Conservation (phyloP, 2,888 invertebrate genomes). For the Mellilla xanthometata region DNA sequence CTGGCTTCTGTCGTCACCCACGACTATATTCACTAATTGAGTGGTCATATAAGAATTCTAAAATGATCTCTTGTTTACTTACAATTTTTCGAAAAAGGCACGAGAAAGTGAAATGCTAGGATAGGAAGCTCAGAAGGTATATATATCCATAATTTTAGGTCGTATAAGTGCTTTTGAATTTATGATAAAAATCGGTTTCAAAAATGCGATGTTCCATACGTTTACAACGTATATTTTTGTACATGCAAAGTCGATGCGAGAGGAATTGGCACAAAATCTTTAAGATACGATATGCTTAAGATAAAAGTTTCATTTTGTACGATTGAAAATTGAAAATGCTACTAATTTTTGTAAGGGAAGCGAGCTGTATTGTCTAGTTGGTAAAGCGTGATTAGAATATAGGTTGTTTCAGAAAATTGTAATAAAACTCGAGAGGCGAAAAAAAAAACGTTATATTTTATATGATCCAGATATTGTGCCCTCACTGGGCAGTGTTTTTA, state of each 20-base stretch:
- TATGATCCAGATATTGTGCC: conserved; percentile 66
- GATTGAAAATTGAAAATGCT: conserved; percentile 59
- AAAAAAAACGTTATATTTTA: conserved; percentile 77
- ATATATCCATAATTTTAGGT: conserved; percentile 74
- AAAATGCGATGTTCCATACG: conserved; percentile 61
- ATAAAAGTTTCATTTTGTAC: conserved; percentile 72
- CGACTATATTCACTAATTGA: conserved; percentile 58
- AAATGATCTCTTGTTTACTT: conserved; percentile 75
- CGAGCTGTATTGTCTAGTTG: conserved; percentile 80
- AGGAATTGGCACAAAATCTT: conserved; percentile 74
- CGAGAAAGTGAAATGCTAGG: conserved; percentile 38
- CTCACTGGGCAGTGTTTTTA: conserved; percentile 62
- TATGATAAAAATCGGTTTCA: conserved; percentile 62
- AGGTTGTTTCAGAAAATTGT: conserved; percentile 82
- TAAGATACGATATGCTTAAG: conserved; percentile 57
- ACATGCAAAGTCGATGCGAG: conserved; percentile 70
- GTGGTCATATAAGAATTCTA: conserved; percentile 64
- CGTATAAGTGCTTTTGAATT: conserved; percentile 69
- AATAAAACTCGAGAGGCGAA: conserved; percentile 71
- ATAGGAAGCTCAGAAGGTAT: conserved; percentile 69
- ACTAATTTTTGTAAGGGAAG: conserved; percentile 70
- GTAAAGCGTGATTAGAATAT: conserved; percentile 63
- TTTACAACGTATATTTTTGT: conserved; percentile 76
- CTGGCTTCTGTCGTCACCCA: conserved; percentile 53
- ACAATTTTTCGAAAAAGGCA: conserved; percentile 76